These are phyloP conservation scores for Arizona elegans DNA, from an alignment of 2,113 vertebrate species.

Conservation along the genomic window DNA sequence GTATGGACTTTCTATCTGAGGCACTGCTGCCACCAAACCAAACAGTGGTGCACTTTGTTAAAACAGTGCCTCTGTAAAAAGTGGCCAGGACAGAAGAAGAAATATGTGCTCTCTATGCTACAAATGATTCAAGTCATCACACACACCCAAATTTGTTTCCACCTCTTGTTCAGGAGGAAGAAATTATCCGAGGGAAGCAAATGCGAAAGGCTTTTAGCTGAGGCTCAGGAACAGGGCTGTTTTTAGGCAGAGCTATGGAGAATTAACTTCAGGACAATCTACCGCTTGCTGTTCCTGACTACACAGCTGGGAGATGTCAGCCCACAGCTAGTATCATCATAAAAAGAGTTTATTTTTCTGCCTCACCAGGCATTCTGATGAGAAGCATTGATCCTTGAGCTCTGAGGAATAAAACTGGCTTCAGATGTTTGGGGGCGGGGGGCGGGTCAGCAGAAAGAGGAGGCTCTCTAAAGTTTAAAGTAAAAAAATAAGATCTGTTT, in stretches of 20 bases:
- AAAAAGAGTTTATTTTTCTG: background rate
- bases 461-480: background rate
- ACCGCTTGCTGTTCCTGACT: background rate
- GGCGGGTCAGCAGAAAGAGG: too few relatives aligned
- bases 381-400: background rate
- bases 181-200: background rate
- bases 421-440: background rate
- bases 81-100: too few relatives aligned
- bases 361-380: background rate
- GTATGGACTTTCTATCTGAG: too few relatives aligned
- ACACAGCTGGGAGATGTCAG: background rate
- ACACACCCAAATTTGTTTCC: too few relatives aligned
- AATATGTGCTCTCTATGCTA: too few relatives aligned
- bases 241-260: background rate
- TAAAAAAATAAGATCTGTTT: background rate
- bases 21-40: too few relatives aligned
- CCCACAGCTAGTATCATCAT: background rate
- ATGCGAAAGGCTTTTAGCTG: background rate
- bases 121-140: too few relatives aligned
- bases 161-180: background rate
- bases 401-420: background rate
- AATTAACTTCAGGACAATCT: conserved; percentile 1
- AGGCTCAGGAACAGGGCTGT: background rate
- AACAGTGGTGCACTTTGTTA: too few relatives aligned
- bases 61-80: too few relatives aligned